Conservation (phyloP, 2,113 vertebrate genomes). For the Pterocles gutturalis region DNA sequence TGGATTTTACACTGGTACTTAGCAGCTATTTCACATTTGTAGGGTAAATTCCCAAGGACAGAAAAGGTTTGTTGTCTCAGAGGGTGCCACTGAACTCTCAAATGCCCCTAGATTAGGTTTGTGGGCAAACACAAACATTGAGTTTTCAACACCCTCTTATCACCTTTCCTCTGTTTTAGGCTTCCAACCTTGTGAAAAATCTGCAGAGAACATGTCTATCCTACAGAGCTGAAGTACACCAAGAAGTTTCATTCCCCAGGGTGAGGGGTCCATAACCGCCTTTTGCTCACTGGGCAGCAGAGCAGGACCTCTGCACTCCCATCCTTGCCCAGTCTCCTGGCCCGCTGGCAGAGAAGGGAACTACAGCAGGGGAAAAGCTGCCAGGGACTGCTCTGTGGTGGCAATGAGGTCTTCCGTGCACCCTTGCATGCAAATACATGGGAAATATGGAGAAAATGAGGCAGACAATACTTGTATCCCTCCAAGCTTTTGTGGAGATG, state of each 20-base stretch:
- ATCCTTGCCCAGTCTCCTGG: rapidly evolving
- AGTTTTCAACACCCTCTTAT: not conserved
- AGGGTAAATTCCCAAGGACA: not conserved
- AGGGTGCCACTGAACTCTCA: not conserved
- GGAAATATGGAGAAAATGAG: not conserved
- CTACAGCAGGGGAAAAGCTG: not conserved
- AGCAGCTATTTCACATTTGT: not conserved
- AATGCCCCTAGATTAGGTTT: not conserved
- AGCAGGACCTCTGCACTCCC: not conserved
- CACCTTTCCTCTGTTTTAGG: not conserved
- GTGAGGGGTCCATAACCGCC: not conserved
- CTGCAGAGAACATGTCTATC: not conserved
- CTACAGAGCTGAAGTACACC: not conserved
- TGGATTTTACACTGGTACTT: not conserved
- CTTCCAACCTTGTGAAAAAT: not conserved
- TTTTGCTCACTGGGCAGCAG: not conserved
- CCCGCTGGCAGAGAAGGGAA: rapidly evolving
- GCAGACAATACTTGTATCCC: rapidly evolving
- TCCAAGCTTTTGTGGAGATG: rapidly evolving
- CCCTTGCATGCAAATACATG: not conserved
- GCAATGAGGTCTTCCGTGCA: not conserved
- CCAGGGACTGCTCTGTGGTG: not conserved
- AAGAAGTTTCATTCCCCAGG: not conserved
- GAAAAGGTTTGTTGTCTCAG: not conserved
- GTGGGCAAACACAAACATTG: too few relatives aligned